Percentiles rank a stretch among this genome's conserved stretches.
phyloP scores from a whole-genome alignment of 1,140 invertebrate genomes.

The Platyscapa corneri region DNA sequence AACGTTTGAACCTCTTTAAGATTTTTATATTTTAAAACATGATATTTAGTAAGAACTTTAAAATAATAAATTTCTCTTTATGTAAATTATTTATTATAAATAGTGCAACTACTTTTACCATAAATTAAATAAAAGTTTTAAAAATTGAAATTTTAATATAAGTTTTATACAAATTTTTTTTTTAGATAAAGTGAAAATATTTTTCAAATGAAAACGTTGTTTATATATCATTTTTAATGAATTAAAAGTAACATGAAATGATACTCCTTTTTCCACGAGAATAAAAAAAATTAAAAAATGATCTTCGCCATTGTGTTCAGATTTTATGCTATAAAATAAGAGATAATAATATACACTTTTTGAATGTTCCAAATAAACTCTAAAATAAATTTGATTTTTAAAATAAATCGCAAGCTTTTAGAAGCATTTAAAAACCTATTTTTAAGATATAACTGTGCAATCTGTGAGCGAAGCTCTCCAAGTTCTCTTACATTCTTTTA shows the following conservation, averaged over 20 bases:
- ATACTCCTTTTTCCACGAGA: not conserved
- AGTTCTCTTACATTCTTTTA: not conserved
- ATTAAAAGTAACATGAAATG: not conserved
- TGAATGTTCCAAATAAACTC: not conserved
- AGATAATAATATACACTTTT: not conserved
- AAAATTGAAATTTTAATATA: too few species aligned
- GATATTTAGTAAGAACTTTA: too few species aligned
- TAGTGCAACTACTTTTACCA: too few species aligned
- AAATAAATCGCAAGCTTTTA: not conserved
- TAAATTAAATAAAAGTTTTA: too few species aligned
- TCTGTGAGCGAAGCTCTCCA: not conserved
- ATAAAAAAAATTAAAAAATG: not conserved
- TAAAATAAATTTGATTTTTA: not conserved
- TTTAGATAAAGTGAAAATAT: too few species aligned
- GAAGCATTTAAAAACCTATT: not conserved
- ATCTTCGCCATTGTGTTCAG: not conserved
- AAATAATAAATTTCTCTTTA: too few species aligned
- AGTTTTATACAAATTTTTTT: too few species aligned
- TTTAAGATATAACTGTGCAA: not conserved
- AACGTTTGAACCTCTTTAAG: too few species aligned
- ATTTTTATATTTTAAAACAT: too few species aligned
- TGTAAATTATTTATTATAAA: too few species aligned
- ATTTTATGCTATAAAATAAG: not conserved
- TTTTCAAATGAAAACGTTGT: too few species aligned
- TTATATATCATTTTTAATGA: not conserved